A percentile compares a stretch with the other conserved stretches of the same genome.
Conservation (phyloP, 2,888 invertebrate genomes). For the Tortricodes alternella region DNA sequence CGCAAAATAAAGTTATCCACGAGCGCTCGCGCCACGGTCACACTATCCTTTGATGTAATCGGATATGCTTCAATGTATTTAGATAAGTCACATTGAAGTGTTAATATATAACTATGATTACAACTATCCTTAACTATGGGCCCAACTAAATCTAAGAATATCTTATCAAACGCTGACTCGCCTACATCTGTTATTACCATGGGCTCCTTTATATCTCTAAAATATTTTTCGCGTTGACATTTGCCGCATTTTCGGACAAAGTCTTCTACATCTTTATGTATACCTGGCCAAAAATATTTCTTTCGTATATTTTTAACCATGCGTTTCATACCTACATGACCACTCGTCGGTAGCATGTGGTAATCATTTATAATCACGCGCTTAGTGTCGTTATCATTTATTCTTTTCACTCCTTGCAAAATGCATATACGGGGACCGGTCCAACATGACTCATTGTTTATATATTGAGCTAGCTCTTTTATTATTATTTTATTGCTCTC, state of each 20-base stretch:
- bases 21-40: background rate
- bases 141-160: background rate
- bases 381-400: background rate
- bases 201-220: background rate
- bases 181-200: background rate
- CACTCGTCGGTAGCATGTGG: background rate
- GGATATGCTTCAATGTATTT: background rate
- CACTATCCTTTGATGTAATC: background rate
- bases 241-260: background rate
- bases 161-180: background rate
- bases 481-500: background rate
- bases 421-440: background rate
- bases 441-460: background rate
- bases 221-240: background rate
- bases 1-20: constrained; percentile 2
- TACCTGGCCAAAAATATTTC: background rate
- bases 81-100: background rate
- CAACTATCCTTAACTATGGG: background rate
- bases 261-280: background rate
- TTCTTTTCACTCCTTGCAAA: constrained; percentile 1
- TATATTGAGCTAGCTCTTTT: constrained; percentile 1
- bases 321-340: background rate
- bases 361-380: constrained; percentile 2
- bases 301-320: background rate
- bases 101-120: background rate